Evolutionary conservation across 2,113 vertebrate genomes (phyloP), one percentile per base, ranked within the genome.

Genomic region (Dipodomys ordii): DNA sequence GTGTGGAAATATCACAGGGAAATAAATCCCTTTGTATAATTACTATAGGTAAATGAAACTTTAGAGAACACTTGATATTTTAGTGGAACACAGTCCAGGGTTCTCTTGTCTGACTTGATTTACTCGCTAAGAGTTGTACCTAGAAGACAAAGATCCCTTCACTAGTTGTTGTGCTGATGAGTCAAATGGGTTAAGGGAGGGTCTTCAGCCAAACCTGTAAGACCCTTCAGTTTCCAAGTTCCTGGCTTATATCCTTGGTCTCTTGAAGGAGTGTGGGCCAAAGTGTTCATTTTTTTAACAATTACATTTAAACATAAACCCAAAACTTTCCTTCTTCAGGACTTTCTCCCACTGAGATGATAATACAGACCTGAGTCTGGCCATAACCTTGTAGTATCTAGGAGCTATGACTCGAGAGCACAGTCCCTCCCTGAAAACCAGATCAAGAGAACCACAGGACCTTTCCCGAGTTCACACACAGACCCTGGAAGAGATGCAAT

Each of bases 271-370:
- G 7, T 1, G 0, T 72, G 8, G 2, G n/a, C 0, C 19, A 19
- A 76, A 76, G 6, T 69, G 35, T 18, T 68, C 23, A 88, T 91
- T 85, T 76, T 89, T 89, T 87, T 35, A 84, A 76, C 44, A 81
- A 81, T 53, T 28, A 22, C 1, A 27, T 69, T 68, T 77, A 2
- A 74, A 27, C 67, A n/a, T 27, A 57, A 68, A 28, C 11, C 12
- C 39, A 57, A 25, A 84, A 44, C 27, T 20, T 3, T 22, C 18
- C n/a, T 9, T 2, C 39, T 39, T 39, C 39, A 11, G 15, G 7
- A 20, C 23, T 32, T 32, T 27, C 1, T 32, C 6, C 1, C 6
- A 79, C 19, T 16, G 77, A 73, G 28, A n/a, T n/a, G 64, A 39
- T 30, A 7, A 13, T 3, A 60, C 19, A 6, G 4, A 6, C 57